A percentile compares a stretch with the other conserved stretches of the same genome.
phyloP scores from a whole-genome alignment of 1,140 invertebrate species.

The Neodiprion virginianus region DNA sequence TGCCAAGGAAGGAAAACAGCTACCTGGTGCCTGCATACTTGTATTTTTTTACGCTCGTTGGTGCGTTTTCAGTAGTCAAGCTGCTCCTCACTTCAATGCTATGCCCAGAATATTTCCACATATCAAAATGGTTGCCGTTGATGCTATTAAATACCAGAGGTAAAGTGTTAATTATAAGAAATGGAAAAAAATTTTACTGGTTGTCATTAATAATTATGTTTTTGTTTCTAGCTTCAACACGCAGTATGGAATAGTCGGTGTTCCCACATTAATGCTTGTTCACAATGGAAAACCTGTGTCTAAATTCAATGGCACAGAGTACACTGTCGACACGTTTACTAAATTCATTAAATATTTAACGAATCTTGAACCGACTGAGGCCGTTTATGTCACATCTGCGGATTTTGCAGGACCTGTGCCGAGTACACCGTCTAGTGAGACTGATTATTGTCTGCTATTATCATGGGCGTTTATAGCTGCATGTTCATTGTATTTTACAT shows the following conservation, averaged over 20 bases:
- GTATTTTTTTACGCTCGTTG: slow-evolving; percentile 90
- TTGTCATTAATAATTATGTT: slow-evolving; percentile 18
- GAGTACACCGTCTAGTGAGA: slow-evolving; percentile 72
- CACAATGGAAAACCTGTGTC: slow-evolving; percentile 89
- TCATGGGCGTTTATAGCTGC: slow-evolving; percentile 86
- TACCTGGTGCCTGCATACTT: slow-evolving; percentile 75
- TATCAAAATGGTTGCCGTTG: slow-evolving; percentile 87
- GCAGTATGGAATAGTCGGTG: slow-evolving; percentile 91
- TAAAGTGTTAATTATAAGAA: slow-evolving; percentile 44
- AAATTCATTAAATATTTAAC: slow-evolving; percentile 85
- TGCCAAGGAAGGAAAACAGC: slow-evolving; percentile 52
- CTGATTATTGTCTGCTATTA: slow-evolving; percentile 83
- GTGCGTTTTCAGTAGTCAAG: slow-evolving; percentile 88
- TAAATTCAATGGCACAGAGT: slow-evolving; percentile 86
- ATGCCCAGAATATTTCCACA: slow-evolving; percentile 84
- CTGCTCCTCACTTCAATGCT: slow-evolving; percentile 90
- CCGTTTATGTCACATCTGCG: slow-evolving; percentile 74
- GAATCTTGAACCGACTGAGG: slow-evolving; percentile 60
- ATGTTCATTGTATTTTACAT: slow-evolving; percentile 80
- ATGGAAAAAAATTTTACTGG: slow-evolving; percentile 14
- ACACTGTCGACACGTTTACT: slow-evolving; percentile 80
- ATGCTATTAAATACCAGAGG: slow-evolving; percentile 84
- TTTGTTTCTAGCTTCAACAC: slow-evolving; percentile 77
- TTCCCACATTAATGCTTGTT: slow-evolving; percentile 91
- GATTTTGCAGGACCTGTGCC: slow-evolving; percentile 84